phyloP scores from a whole-genome alignment of 2,888 invertebrate genomes.

The Eueremaeus valkanovi region DNA sequence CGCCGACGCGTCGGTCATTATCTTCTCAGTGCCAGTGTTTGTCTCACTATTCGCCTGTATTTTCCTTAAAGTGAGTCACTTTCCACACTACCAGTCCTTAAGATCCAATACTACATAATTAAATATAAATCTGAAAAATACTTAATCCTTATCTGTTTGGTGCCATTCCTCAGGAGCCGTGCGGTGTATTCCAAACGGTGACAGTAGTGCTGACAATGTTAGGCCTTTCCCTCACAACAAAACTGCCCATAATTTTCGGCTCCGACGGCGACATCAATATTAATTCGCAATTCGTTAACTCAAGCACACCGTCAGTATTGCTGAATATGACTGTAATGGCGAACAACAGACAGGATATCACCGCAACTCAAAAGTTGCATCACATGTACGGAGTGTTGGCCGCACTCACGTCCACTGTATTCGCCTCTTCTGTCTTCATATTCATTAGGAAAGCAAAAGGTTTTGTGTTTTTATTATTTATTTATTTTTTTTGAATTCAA shows the following conservation, averaged over 20 bases:
- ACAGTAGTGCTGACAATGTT: constrained; percentile 76
- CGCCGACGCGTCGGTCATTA: constrained; percentile 84
- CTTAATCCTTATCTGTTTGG: too few relatives aligned
- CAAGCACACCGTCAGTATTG: constrained; percentile 18
- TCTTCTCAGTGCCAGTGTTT: constrained; percentile 88
- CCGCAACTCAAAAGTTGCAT: background rate
- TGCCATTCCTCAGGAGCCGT: constrained; percentile 61
- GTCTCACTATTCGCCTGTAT: constrained; percentile 64
- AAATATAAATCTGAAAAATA: background rate
- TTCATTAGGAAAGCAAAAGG: constrained; percentile 74
- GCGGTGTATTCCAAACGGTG: constrained; percentile 76
- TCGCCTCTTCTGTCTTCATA: constrained; percentile 77
- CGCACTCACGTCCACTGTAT: constrained; percentile 77
- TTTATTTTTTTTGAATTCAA: constrained; percentile 59
- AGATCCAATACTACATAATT: background rate
- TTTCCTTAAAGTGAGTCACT: constrained; percentile 62
- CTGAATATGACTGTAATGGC: constrained; percentile 25
- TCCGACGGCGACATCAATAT: constrained; percentile 1
- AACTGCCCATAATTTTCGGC: constrained; percentile 76
- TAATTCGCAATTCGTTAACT: constrained; percentile 34
- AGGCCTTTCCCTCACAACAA: constrained; percentile 79
- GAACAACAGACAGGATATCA: background rate
- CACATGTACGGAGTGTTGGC: constrained; percentile 72
- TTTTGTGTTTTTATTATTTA: too few relatives aligned
- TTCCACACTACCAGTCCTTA: background rate